Conservation (phyloP, 2,113 vertebrate species). For the Hydrolagus affinis region DNA sequence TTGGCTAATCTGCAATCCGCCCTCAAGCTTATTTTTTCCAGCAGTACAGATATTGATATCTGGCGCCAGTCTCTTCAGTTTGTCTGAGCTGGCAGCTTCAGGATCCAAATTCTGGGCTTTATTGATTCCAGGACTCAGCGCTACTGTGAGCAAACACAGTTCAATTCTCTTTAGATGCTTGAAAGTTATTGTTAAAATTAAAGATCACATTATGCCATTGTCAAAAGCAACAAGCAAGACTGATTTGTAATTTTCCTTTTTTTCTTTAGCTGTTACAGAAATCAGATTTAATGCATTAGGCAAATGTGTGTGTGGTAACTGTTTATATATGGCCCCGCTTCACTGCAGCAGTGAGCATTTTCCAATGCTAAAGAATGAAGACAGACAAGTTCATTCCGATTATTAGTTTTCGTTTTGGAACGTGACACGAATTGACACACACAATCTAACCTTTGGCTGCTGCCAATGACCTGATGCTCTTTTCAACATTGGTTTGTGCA, state of each 20-base stretch:
- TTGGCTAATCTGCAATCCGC: not conserved
- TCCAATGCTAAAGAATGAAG: slow-evolving; percentile 11
- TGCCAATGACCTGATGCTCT: not conserved
- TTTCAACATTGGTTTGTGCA: slow-evolving; percentile 7
- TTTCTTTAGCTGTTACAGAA: slow-evolving; percentile 12
- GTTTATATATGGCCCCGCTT: not conserved
- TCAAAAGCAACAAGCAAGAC: not conserved
- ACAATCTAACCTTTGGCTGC: not conserved
- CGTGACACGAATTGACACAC: not conserved
- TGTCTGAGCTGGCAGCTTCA: not conserved
- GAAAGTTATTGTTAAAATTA: slow-evolving; percentile 12
- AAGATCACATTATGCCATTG: not conserved
- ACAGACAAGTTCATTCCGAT: slow-evolving; percentile 16
- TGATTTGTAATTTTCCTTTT: slow-evolving; percentile 15
- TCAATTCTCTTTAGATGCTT: not conserved
- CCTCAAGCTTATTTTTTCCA: not conserved
- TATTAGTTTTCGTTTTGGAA: slow-evolving; percentile 11
- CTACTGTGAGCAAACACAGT: not conserved
- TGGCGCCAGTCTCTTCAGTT: not conserved
- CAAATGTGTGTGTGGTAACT: not conserved
- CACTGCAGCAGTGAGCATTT: not conserved
- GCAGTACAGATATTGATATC: slow-evolving; percentile 8
- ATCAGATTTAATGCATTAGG: not conserved
- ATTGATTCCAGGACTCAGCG: not conserved
- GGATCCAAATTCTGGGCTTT: not conserved